Base-by-base conservation (phyloP, 2,113 vertebrate genomes). In the Trinectes maculatus region DNA sequence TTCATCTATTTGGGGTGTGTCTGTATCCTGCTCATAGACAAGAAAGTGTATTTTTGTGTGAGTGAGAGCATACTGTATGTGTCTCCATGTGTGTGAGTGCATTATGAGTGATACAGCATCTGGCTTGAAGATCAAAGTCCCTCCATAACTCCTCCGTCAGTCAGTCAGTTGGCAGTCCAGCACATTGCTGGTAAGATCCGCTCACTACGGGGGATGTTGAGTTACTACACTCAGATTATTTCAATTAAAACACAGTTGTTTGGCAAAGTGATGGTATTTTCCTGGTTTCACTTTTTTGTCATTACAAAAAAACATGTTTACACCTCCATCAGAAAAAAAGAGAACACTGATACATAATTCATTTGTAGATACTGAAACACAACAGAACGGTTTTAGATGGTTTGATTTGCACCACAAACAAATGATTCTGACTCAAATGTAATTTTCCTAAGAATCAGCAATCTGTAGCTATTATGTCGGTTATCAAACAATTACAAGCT, bases 91-190 rank as follows among this genome's bases (percentile, higher is more conserved):
- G 51, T 82, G 75, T 80, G 73, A 82, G 73, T 59, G 60, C 51
- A 55, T 80, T 77, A 54, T 74, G 70, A 75, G 69, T 60, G 65
- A 80, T 83, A 80, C 69, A 25, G 57, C 25, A 40, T 71, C 78
- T 89, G 89, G 85, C 85, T 46, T 34, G 36, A 54, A 86, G 79
- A 89, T 91, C 83, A 90, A 90, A 89, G 89, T 79, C 53, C 61
- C 75, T 54, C 65, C 64, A 63, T 85, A 83, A 79, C 74, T 87
- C 46, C 51, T 75, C 60, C 39, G 64, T 67, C 75, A 78, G 73
- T 61, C 73, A 58, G 60, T 63, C 28, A 33, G 54, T 39, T 51
- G 43, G 64, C 31, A 61, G 46, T 37, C 18, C 58, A 73, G 67
- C 54, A 10, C 52, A 52, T 53, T 90, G 76, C 85, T 70, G 74